Conservation (phyloP, 2,113 vertebrate genomes). For the Gobiocypris rarus region DNA sequence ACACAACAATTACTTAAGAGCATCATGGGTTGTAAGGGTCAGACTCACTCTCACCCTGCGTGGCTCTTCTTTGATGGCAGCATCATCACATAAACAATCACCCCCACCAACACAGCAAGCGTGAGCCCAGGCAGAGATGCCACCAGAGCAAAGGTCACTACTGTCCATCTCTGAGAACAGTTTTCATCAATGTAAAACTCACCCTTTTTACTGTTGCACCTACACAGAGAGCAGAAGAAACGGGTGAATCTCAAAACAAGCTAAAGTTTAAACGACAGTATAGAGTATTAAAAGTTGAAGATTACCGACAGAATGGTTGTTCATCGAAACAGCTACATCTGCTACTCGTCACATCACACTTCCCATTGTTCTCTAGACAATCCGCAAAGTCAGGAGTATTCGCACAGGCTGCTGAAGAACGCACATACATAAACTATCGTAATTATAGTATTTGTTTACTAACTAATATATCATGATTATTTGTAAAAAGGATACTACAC, state of each 20-base stretch:
- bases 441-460: not conserved
- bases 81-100: slow-evolving; percentile 25
- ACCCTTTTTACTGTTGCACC: slow-evolving; percentile 53
- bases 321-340: slow-evolving; percentile 32
- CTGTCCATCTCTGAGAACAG: slow-evolving; percentile 55
- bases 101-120: slow-evolving; percentile 53
- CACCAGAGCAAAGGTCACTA: slow-evolving; percentile 54
- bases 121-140: slow-evolving; percentile 58
- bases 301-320: slow-evolving; percentile 11
- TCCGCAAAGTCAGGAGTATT: rapidly evolving
- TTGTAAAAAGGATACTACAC: not conserved
- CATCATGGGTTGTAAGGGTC: not conserved
- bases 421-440: slow-evolving; percentile 20
- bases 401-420: not conserved
- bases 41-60: not conserved
- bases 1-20: not conserved
- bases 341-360: not conserved
- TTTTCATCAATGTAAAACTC: slow-evolving; percentile 52
- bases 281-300: not conserved
- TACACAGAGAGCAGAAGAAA: slow-evolving; percentile 25
- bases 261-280: not conserved
- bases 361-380: rapidly evolving
- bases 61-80: not conserved
- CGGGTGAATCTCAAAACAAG: not conserved
- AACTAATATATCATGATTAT: not conserved